Percentiles rank a stretch among this genome's conserved stretches.
Evolutionary conservation across 2,888 invertebrate genomes (phyloP).

Genomic region (Daptonema setosum): DNA sequence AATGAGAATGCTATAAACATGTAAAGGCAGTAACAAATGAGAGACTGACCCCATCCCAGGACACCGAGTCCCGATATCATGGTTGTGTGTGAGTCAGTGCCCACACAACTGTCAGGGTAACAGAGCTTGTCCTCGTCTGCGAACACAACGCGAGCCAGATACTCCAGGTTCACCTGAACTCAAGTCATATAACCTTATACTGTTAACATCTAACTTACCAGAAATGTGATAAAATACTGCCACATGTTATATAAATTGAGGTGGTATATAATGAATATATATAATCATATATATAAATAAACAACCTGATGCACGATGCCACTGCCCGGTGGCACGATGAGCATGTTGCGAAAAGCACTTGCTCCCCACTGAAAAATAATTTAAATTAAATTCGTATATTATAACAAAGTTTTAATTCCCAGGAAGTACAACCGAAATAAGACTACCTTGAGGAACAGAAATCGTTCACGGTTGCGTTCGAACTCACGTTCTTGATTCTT

Average conservation of each 20-base stretch:
- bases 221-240: too few relatives aligned
- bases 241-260: too few relatives aligned
- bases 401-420: background rate
- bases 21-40: too few relatives aligned
- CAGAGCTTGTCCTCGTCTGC: constrained; percentile 36
- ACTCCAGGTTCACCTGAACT: constrained; percentile 38
- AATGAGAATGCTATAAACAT: too few relatives aligned
- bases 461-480: constrained; percentile 77
- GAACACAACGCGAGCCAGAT: constrained; percentile 59
- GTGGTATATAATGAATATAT: too few relatives aligned
- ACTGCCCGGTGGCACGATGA: constrained; percentile 89
- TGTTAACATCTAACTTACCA: background rate
- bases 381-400: background rate
- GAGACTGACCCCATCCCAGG: constrained; percentile 49
- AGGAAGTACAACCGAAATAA: background rate
- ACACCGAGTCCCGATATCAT: constrained; percentile 95
- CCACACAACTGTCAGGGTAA: constrained; percentile 75
- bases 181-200: background rate
- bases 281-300: too few relatives aligned
- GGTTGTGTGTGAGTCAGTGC: constrained; percentile 94
- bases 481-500: constrained; percentile 88
- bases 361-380: constrained; percentile 62
- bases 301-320: constrained; percentile 89
- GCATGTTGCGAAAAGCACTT: constrained; percentile 75
- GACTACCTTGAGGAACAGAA: constrained; percentile 70